Evolutionary conservation across 1,140 invertebrate species (phyloP).

Genomic region (Drosophila varians): DNA sequence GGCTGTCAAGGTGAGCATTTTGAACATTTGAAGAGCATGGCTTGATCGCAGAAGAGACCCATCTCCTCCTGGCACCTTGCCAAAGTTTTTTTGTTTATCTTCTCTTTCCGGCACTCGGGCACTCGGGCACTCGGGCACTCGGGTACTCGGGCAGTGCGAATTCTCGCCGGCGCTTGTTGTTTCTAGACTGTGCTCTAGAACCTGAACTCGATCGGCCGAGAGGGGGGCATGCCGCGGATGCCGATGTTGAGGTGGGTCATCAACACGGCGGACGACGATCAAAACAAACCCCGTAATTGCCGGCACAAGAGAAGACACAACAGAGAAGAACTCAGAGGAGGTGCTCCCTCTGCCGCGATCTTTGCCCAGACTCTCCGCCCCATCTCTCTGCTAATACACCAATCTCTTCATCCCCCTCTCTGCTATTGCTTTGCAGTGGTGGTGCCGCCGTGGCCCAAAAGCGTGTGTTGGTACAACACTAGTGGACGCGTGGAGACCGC

Average conservation of each 20-base stretch:
- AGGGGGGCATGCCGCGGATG: slow-evolving; percentile 44
- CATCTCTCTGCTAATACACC: slow-evolving; percentile 5
- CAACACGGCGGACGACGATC: slow-evolving; percentile 55
- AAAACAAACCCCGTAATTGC: slow-evolving; percentile 75
- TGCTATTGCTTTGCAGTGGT: slow-evolving; percentile 85
- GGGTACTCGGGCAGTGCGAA: slow-evolving; percentile 26
- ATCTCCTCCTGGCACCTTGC: slow-evolving; percentile 49
- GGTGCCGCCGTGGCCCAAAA: slow-evolving; percentile 92
- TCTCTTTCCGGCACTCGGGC: slow-evolving; percentile 17
- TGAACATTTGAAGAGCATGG: slow-evolving; percentile 11
- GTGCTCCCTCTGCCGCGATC: slow-evolving; percentile 3
- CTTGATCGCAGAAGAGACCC: slow-evolving; percentile 5
- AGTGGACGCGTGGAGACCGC: slow-evolving; percentile 88
- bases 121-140: slow-evolving; percentile 13
- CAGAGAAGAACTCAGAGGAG: slow-evolving; percentile 3
- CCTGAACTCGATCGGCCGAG: slow-evolving; percentile 75
- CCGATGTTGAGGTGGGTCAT: slow-evolving; percentile 77
- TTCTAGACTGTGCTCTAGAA: slow-evolving; percentile 72
- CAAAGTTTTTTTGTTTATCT: slow-evolving; percentile 69
- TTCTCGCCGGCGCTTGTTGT: slow-evolving; percentile 58
- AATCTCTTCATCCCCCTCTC: slow-evolving; percentile 11
- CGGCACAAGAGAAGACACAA: slow-evolving; percentile 27
- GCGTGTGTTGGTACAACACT: slow-evolving; percentile 93
- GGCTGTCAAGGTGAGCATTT: slow-evolving; percentile 88
- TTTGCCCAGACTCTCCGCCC: slow-evolving; percentile 6